A percentile compares a stretch with the other conserved stretches of the same genome.
Conservation (phyloP, 2,113 vertebrate genomes). For the Pedetes capensis region DNA sequence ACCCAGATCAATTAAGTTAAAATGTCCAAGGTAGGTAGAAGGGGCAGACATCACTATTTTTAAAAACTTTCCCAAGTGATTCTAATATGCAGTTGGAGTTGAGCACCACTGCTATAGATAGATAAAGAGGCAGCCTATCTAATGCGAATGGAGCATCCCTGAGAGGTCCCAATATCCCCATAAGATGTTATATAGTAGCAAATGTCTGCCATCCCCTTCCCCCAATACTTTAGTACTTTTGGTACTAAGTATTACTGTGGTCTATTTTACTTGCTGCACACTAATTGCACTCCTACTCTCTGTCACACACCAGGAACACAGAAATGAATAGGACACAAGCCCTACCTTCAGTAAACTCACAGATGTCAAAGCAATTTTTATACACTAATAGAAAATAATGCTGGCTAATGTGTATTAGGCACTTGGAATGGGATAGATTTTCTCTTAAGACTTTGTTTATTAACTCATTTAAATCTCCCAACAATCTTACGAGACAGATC, state of each 20-base stretch:
- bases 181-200: neutral
- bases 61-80: neutral
- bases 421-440: neutral
- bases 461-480: constrained; percentile 18
- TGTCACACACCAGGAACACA: neutral
- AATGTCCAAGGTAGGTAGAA: neutral
- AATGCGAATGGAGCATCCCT: neutral
- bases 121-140: neutral
- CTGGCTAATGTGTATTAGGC: neutral
- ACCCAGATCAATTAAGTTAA: neutral
- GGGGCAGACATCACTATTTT: neutral
- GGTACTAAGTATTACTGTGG: too few relatives aligned
- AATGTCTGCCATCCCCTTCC: neutral
- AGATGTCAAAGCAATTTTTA: neutral
- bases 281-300: neutral
- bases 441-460: neutral
- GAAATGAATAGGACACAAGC: neutral
- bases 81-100: neutral
- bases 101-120: neutral
- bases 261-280: neutral
- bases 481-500: neutral
- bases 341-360: neutral
- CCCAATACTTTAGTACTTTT: neutral
- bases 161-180: neutral
- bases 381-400: neutral